A percentile compares a stretch with the other conserved stretches of the same genome.
Evolutionary conservation across 2,113 vertebrate species (phyloP).

Genomic region (Colius striatus): DNA sequence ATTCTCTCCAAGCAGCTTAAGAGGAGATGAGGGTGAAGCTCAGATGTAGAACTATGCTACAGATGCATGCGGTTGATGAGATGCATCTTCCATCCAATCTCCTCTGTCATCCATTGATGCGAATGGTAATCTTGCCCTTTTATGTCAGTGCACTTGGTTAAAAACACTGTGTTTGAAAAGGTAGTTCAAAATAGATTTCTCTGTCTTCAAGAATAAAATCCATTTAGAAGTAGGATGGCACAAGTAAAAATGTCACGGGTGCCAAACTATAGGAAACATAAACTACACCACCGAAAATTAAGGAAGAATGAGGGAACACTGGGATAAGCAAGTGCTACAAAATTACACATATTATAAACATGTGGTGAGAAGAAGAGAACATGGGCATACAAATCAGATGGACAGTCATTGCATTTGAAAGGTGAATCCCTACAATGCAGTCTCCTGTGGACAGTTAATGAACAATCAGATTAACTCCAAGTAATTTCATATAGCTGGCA

Average conservation of each 20-base stretch:
- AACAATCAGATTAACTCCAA: neutral
- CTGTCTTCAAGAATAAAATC: neutral
- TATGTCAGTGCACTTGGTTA: neutral
- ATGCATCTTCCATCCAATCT: neutral
- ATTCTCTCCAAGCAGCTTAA: neutral
- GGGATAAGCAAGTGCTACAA: neutral
- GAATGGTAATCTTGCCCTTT: neutral
- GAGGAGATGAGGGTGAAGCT: neutral
- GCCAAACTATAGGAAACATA: neutral
- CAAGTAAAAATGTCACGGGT: neutral
- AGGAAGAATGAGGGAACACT: neutral
- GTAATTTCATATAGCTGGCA: neutral
- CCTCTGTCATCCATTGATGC: neutral
- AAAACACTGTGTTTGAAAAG: neutral
- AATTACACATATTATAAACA: neutral
- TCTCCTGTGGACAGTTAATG: neutral
- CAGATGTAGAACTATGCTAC: neutral
- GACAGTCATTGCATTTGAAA: neutral
- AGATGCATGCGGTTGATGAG: neutral
- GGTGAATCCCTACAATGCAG: neutral
- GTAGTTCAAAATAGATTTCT: neutral
- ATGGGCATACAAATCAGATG: neutral
- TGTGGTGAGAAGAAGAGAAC: neutral
- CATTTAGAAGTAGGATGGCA: neutral
- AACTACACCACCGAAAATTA: neutral